Conservation (phyloP, 1,140 invertebrate species). For the Vollenhovia emeryi region DNA sequence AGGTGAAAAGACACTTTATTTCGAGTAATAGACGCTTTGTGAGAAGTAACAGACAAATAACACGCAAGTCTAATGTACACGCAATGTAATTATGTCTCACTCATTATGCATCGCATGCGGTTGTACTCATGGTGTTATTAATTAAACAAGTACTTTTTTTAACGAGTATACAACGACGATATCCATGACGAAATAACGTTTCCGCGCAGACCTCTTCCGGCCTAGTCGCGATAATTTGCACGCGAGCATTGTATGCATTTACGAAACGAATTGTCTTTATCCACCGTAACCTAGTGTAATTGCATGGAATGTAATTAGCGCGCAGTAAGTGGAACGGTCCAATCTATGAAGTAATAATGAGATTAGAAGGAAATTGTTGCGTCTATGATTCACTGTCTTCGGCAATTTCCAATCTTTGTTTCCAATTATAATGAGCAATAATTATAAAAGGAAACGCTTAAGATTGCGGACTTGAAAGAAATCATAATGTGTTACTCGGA, state of each 20-base stretch:
- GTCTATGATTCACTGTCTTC: background rate
- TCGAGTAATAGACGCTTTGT: background rate
- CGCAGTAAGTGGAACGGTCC: background rate
- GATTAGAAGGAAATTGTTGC: background rate
- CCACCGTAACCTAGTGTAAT: background rate
- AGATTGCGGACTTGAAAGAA: background rate
- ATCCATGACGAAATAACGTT: background rate
- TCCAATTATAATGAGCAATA: background rate
- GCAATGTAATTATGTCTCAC: slow-evolving; percentile 30
- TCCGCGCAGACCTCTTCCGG: background rate
- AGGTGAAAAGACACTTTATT: slow-evolving; percentile 66
- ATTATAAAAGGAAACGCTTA: background rate
- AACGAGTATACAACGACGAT: background rate
- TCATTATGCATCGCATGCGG: background rate
- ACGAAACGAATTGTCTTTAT: slow-evolving; percentile 2
- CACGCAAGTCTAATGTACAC: background rate
- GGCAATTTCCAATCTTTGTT: background rate
- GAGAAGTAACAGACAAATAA: background rate
- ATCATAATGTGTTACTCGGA: background rate
- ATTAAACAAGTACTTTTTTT: slow-evolving; percentile 17
- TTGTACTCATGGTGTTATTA: background rate
- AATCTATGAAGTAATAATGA: background rate
- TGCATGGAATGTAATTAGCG: background rate
- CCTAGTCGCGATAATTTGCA: slow-evolving; percentile 2
- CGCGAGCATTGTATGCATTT: background rate